Percentiles rank a stretch among this genome's conserved stretches.
Evolutionary conservation across 1,140 invertebrate genomes (phyloP).

Genomic region (Drosophila pandora): DNA sequence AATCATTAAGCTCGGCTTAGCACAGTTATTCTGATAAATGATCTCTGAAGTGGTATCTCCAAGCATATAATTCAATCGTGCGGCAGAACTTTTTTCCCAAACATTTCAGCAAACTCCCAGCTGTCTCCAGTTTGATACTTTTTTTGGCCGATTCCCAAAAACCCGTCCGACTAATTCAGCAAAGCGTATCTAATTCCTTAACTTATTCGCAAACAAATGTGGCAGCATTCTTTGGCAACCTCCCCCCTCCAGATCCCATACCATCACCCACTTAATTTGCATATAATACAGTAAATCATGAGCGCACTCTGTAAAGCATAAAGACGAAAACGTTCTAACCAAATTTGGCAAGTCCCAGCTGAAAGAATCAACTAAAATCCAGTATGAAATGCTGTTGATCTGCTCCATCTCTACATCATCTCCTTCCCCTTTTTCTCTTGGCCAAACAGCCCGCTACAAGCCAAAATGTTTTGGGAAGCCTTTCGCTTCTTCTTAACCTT

Average conservation of each 20-base stretch:
- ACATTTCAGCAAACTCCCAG: conserved; percentile 15
- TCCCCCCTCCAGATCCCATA: conserved; percentile 19
- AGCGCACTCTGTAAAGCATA: conserved; percentile 53
- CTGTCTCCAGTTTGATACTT: conserved; percentile 5
- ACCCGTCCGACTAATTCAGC: conserved; percentile 48
- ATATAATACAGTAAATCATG: conserved; percentile 79
- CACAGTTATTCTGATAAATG: conserved; percentile 39
- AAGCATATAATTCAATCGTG: conserved; percentile 35
- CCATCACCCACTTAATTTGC: conserved; percentile 54
- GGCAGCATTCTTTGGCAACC: conserved; percentile 37
- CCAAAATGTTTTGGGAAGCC: neutral
- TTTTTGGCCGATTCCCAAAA: conserved; percentile 14
- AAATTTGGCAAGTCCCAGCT: conserved; percentile 57
- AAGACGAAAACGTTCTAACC: conserved; percentile 54
- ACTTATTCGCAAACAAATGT: conserved; percentile 48
- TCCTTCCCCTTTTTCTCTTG: conserved; percentile 29
- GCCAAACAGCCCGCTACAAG: conserved; percentile 29
- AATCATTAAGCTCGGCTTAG: conserved; percentile 23
- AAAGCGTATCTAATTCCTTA: conserved; percentile 68
- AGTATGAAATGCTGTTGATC: conserved; percentile 33
- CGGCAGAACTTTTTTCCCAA: neutral
- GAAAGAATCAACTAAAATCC: conserved; percentile 8
- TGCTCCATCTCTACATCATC: neutral
- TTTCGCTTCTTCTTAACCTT: conserved; percentile 39
- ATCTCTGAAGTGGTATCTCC: conserved; percentile 26